Evolutionary conservation across 2,888 invertebrate species (phyloP), one percentile per base, ranked within the genome.

Genomic region (Xiphydria camelus): DNA sequence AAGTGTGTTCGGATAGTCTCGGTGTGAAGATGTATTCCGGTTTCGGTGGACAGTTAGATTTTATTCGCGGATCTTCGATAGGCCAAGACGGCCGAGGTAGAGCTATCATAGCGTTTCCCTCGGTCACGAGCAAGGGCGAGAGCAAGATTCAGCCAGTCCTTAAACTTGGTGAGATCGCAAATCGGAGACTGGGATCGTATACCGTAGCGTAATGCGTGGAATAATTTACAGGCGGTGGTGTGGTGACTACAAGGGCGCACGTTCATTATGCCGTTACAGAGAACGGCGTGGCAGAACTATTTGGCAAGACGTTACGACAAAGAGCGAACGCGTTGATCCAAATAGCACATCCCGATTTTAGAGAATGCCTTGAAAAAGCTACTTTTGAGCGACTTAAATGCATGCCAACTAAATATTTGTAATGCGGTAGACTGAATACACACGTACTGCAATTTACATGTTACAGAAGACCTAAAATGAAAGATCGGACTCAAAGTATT

Each of bases 251-350:
- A 0, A 83, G 95, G 53, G 94, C 92, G 0, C 95, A 96, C 73
- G 91, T 91, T 0, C 91, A 95, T 73, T 96, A 95, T 73, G 83
- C 96, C 2, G 95, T 95, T 1, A 96, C 96, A 0, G 96, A 96
- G 72, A 83, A 89, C 57, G 96, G 96, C 10, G 88, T 95, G 56
- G 95, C 95, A 0, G 80, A 86, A 45, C 78, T 96, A 35, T 95
- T 94, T 75, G 96, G 96, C 26, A 93, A 91, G 76, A 88, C 87
- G 10, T 80, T 95, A 39, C 81, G 94, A 2, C 95, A 96, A 73
- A 80, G 96, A 40, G 94, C 95, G 2, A 85, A 94, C 75, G 94
- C 87, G 48, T 81, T 96, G 3, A 95, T 96, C 66, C 81, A 88
- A 53, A 85, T 96, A 23, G 87, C 96, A 1, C 94, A 95, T 75